phyloP scores from a whole-genome alignment of 2,888 invertebrate species.

The Tiphia femorata region DNA sequence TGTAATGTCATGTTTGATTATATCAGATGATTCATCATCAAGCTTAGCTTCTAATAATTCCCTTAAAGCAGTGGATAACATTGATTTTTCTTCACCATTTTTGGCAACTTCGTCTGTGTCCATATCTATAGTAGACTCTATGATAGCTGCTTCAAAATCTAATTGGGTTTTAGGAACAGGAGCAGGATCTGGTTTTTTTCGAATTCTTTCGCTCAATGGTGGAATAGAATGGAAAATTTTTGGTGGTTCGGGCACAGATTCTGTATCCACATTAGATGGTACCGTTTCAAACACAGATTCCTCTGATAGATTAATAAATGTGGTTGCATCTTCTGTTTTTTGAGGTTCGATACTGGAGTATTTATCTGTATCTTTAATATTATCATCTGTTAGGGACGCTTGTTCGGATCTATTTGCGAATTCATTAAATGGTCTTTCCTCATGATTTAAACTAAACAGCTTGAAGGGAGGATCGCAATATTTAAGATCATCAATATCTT shows the following conservation, averaged over 20 bases:
- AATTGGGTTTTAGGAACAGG: constrained; percentile 51
- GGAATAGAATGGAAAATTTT: constrained; percentile 62
- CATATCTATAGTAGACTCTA: constrained; percentile 62
- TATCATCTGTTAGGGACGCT: constrained; percentile 6
- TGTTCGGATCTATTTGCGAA: constrained; percentile 38
- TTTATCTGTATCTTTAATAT: constrained; percentile 25
- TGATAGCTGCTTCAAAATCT: constrained; percentile 62
- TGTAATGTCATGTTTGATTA: constrained; percentile 29
- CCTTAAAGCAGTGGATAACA: constrained; percentile 57
- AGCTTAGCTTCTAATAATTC: constrained; percentile 62
- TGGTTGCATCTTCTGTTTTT: constrained; percentile 24
- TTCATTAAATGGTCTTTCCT: constrained; percentile 52
- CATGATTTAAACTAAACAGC: constrained; percentile 35
- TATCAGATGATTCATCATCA: constrained; percentile 44
- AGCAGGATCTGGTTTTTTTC: constrained; percentile 56
- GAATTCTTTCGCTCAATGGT: constrained; percentile 64
- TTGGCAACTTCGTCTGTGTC: constrained; percentile 46
- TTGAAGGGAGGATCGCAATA: constrained; percentile 37
- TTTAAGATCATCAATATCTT: constrained; percentile 48
- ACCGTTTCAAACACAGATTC: constrained; percentile 56
- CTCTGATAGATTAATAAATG: constrained; percentile 43
- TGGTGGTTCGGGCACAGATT: constrained; percentile 46
- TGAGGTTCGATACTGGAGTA: constrained; percentile 22
- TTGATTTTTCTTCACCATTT: constrained; percentile 54
- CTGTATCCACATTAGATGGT: constrained; percentile 54